Evolutionary conservation across 64 coral and sea anemone species (phyloP).

Genomic region (Porites australiensis): DNA sequence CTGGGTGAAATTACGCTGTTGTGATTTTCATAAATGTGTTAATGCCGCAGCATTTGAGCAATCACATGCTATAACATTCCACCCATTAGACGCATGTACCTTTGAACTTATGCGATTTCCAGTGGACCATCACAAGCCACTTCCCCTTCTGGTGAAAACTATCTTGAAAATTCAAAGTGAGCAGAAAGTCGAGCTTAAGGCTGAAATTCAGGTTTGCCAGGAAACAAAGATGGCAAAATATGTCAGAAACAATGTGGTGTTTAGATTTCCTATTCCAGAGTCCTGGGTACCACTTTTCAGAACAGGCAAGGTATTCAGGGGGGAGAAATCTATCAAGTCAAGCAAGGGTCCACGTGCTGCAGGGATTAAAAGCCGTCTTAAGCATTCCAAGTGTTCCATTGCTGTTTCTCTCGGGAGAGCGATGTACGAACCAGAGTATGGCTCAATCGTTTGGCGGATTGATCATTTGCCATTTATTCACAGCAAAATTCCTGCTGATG

Average conservation of each 20-base stretch:
- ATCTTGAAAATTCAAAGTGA: constrained; percentile 84
- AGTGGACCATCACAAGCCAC: constrained; percentile 83
- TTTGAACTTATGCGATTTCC: constrained; percentile 98
- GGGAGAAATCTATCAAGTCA: constrained; percentile 96
- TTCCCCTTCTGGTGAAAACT: constrained; percentile 84
- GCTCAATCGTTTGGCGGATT: constrained; percentile 91
- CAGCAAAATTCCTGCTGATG: constrained; percentile 92
- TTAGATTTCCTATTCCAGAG: constrained; percentile 93
- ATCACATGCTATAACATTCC: constrained; percentile 87
- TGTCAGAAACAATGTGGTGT: constrained; percentile 91
- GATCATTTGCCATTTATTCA: constrained; percentile 92
- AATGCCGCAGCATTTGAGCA: constrained; percentile 61
- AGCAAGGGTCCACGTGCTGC: constrained; percentile 80
- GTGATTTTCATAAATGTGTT: constrained; percentile 92
- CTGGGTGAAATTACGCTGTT: constrained; percentile 84
- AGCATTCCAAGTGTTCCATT: constrained; percentile 90
- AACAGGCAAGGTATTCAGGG: constrained; percentile 74
- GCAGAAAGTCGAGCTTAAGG: constrained; percentile 86
- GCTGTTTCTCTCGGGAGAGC: constrained; percentile 84
- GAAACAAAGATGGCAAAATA: constrained; percentile 95
- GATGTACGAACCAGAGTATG: constrained; percentile 95
- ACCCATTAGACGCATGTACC: constrained; percentile 98
- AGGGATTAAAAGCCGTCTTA: constrained; percentile 89
- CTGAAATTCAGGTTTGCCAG: constrained; percentile 95
- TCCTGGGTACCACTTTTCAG: constrained; percentile 94